Percentiles rank a stretch among this genome's conserved stretches.
These are phyloP conservation scores for Ametastegia equiseti DNA, from an alignment of 2,888 invertebrate species.

Conservation along the genomic window DNA sequence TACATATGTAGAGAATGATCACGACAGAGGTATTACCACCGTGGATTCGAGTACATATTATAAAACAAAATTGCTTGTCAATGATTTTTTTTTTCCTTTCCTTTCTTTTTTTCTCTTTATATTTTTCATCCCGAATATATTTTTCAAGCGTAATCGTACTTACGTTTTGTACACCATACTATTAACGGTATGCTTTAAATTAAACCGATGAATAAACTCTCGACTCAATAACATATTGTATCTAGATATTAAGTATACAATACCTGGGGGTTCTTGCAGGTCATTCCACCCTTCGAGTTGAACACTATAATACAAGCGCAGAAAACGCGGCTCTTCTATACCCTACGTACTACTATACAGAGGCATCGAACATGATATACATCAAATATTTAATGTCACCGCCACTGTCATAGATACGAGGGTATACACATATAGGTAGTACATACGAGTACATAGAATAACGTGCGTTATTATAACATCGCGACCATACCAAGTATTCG, in stretches of 20 bases:
- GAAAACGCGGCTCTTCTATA: not conserved
- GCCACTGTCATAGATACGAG: not conserved
- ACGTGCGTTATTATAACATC: not conserved
- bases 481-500: not conserved
- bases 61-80: not conserved
- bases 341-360: not conserved
- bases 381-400: conserved; percentile 20
- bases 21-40: conserved; percentile 41
- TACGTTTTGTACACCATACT: not conserved
- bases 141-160: conserved; percentile 33
- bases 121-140: not conserved
- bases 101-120: not conserved
- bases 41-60: conserved; percentile 4
- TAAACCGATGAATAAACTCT: conserved; percentile 7
- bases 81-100: not conserved
- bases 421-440: no score
- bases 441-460: not conserved
- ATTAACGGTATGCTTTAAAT: not conserved
- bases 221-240: not conserved
- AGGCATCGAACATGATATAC: not conserved
- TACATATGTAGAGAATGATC: conserved; percentile 49
- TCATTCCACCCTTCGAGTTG: not conserved
- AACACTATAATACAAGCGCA: not conserved
- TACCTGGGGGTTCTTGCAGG: not conserved
- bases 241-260: not conserved